These are phyloP conservation scores for Bubo blakistoni DNA, from an alignment of 2,113 vertebrate species.

Conservation along the genomic window DNA sequence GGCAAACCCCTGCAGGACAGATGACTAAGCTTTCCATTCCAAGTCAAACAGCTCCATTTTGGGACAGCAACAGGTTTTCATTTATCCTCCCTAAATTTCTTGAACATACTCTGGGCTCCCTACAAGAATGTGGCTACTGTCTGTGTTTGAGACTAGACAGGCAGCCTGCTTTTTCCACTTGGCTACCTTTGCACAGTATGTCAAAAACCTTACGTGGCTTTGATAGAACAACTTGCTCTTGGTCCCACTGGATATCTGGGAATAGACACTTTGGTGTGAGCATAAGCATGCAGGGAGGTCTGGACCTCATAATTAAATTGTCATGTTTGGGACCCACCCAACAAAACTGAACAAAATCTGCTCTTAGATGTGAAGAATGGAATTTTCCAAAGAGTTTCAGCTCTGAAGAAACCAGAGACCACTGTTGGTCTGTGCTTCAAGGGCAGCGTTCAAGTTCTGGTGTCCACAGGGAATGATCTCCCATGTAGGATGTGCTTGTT, in stretches of 20 bases:
- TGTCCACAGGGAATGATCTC: neutral
- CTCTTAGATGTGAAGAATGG: neutral
- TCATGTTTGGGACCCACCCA: neutral
- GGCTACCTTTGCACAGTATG: neutral
- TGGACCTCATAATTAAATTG: neutral
- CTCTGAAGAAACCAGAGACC: neutral
- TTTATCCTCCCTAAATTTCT: neutral
- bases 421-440: neutral
- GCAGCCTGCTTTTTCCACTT: neutral
- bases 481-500: neutral
- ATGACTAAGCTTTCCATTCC: conserved; percentile 38
- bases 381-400: neutral
- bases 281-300: neutral
- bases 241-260: neutral
- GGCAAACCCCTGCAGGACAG: conserved; percentile 30
- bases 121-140: conserved; percentile 6
- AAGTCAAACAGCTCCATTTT: neutral
- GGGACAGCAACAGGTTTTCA: neutral
- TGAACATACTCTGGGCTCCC: neutral
- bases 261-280: neutral
- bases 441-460: neutral
- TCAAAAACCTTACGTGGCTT: neutral
- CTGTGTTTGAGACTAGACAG: neutral
- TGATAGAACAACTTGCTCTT: neutral
- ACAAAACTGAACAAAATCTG: neutral